These are phyloP conservation scores for Clarias gariepinus DNA, from an alignment of 2,113 vertebrate species.

Conservation along the genomic window DNA sequence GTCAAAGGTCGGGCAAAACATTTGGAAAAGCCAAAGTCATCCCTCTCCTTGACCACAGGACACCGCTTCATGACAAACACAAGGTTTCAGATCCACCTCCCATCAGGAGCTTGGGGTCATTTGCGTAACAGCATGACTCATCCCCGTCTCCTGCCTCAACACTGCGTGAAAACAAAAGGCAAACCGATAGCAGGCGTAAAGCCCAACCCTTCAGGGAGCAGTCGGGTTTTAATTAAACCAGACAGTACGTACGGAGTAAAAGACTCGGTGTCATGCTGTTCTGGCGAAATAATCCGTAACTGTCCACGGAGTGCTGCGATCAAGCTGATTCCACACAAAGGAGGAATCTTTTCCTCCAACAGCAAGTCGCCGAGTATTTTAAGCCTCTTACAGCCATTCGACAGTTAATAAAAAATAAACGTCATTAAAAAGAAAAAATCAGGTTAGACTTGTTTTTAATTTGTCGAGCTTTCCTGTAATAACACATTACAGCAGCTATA, in stretches of 20 bases:
- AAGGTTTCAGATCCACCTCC: conserved; percentile 28
- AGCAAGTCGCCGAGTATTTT: background rate
- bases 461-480: background rate
- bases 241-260: background rate
- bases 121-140: conserved; percentile 39
- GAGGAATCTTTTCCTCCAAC: background rate
- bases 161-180: conserved; percentile 23
- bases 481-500: background rate
- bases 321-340: background rate
- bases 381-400: background rate
- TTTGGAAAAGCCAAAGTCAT: conserved; percentile 51
- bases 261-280: background rate
- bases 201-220: conserved; percentile 1
- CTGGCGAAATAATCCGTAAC: background rate
- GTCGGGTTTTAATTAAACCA: conserved; percentile 4
- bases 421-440: background rate
- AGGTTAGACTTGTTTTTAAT: background rate
- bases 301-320: background rate
- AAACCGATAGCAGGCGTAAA: background rate
- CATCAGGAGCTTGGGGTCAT: conserved; percentile 14
- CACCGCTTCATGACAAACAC: background rate
- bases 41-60: conserved; percentile 36
- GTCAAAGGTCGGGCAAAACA: conserved; percentile 48
- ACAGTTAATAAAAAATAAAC: background rate
- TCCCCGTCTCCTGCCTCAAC: conserved; percentile 4